These are phyloP conservation scores for Dendrocincla tyrannina DNA, from an alignment of 2,797 vertebrate species.

Conservation along the genomic window DNA sequence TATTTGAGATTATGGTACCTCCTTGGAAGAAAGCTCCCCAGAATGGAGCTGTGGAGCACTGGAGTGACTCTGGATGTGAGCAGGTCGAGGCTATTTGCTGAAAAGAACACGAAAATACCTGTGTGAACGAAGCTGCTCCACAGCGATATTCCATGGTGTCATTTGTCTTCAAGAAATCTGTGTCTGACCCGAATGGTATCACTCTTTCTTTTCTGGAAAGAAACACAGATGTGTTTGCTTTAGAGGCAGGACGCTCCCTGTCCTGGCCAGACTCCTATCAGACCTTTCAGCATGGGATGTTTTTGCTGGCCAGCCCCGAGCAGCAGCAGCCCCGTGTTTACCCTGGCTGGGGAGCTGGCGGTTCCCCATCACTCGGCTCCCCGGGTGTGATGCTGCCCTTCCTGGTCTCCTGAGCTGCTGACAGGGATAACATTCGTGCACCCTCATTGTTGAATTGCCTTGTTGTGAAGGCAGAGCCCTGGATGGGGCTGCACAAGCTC, in stretches of 20 bases:
- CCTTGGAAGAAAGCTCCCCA: background rate
- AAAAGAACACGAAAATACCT: background rate
- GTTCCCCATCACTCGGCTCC: background rate
- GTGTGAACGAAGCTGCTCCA: accelerated
- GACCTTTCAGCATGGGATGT: conserved; percentile 36
- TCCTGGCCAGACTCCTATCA: background rate
- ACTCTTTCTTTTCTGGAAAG: background rate
- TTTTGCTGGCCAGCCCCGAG: background rate
- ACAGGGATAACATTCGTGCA: background rate
- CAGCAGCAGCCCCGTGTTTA: background rate
- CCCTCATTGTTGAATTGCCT: background rate
- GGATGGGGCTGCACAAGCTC: accelerated
- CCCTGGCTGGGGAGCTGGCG: background rate
- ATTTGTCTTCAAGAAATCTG: background rate
- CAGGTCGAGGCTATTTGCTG: background rate
- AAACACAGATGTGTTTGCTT: background rate
- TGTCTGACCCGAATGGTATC: background rate
- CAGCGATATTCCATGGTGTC: background rate
- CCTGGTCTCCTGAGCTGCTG: background rate
- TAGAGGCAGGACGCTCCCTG: background rate
- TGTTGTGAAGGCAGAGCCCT: background rate
- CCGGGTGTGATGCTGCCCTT: background rate
- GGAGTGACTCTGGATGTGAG: background rate
- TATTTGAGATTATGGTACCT: background rate
- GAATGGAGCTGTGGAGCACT: background rate